phyloP scores from a whole-genome alignment of 1,140 invertebrate genomes.

The Yoshiicerus persimilis region DNA sequence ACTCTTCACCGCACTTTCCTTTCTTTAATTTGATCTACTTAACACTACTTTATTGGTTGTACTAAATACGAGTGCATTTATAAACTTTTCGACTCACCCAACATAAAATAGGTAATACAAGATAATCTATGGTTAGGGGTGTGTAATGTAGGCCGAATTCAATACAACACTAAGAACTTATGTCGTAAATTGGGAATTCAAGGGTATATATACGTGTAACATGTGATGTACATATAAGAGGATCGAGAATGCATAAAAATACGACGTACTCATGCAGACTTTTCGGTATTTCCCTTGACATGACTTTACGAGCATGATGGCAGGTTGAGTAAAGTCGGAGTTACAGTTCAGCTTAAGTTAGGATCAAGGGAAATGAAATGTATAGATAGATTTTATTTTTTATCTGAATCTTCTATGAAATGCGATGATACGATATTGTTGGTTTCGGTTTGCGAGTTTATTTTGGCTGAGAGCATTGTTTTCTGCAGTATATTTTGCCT shows the following conservation, averaged over 20 bases:
- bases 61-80: neutral
- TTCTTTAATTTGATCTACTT: neutral
- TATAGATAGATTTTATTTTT: neutral
- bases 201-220: no score
- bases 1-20: neutral
- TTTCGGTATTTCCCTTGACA: conserved; percentile 1
- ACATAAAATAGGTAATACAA: neutral
- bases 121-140: no score
- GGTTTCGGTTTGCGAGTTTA: neutral
- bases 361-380: neutral
- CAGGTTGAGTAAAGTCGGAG: neutral
- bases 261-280: neutral
- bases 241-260: neutral
- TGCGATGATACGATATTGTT: neutral
- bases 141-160: no score
- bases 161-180: neutral
- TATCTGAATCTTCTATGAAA: neutral
- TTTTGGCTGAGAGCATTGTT: conserved; percentile 1
- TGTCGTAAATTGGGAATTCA: neutral
- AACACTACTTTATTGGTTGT: neutral
- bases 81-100: no score
- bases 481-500: conserved; percentile 1
- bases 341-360: neutral
- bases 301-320: neutral
- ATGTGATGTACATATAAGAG: neutral